Percentiles rank a stretch among this genome's conserved stretches.
These are phyloP conservation scores for Punctoribates punctum DNA, from an alignment of 2,888 invertebrate species.

Conservation along the genomic window DNA sequence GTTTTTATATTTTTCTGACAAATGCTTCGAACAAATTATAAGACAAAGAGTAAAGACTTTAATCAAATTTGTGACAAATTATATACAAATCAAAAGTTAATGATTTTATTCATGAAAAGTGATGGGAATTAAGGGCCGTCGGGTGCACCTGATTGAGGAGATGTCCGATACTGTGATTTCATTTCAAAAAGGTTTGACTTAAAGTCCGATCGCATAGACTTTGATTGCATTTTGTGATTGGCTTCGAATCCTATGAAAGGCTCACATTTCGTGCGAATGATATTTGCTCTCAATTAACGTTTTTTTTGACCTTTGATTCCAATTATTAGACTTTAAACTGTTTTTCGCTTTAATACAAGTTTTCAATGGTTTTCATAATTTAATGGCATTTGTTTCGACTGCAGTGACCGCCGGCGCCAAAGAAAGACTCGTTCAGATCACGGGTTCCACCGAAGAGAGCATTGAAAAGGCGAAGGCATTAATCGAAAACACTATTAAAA, in stretches of 20 bases:
- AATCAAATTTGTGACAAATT: not conserved
- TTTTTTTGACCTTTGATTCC: not conserved
- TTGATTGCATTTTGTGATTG: slow-evolving; percentile 50
- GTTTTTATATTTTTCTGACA: not conserved
- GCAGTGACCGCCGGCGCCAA: slow-evolving; percentile 90
- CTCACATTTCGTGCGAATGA: not conserved
- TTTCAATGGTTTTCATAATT: too few species aligned
- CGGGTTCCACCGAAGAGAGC: slow-evolving; percentile 86
- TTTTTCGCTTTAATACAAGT: too few species aligned
- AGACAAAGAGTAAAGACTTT: too few species aligned
- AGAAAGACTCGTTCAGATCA: slow-evolving; percentile 91
- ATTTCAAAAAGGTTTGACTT: slow-evolving; percentile 88
- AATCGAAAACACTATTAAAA: slow-evolving; percentile 89
- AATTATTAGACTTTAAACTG: not conserved
- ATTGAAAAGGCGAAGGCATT: slow-evolving; percentile 88
- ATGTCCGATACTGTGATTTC: slow-evolving; percentile 97
- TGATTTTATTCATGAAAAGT: slow-evolving; percentile 60
- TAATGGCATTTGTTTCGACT: slow-evolving; percentile 40
- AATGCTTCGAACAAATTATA: too few species aligned
- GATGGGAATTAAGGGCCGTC: slow-evolving; percentile 97
- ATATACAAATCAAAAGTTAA: not conserved
- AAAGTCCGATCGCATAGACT: not conserved
- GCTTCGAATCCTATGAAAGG: not conserved
- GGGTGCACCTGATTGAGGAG: slow-evolving; percentile 98
- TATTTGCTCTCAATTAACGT: not conserved